Evolutionary conservation across 2,797 vertebrate species (phyloP), one percentile per base, ranked within the genome.

Genomic region (Periophthalmus magnuspinnatus): DNA sequence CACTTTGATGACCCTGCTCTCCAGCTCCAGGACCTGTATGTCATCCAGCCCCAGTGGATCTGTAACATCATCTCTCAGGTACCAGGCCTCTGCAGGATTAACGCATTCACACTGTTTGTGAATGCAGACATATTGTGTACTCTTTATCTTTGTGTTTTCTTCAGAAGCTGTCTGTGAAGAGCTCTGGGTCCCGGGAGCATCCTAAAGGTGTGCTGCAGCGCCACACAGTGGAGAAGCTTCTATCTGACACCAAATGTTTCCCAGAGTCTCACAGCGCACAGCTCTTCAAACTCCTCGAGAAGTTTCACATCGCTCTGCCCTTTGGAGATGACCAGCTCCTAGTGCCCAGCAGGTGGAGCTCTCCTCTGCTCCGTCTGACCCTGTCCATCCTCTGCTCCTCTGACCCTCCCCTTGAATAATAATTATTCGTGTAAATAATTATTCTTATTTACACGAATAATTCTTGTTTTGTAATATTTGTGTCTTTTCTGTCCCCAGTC

Each of bases 21-120:
- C 32, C 95, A 97, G 81, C 93, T 99, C 0, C 92, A 93, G 67
- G 95, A 98, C 34, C 92, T 99, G 28, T 98, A 97, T 90, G 99
- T 99, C 55, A 95, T 99, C 50, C 91, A 97, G 80, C 97, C 97
- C 0, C 96, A 96, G 86, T 99, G 97, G 98, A 91, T 99, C 1
- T 99, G 97, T 87, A 95, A 95, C 91, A 92, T 96, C 87, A 95
- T 99, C 91, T 95, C 95, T 34, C 95, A 99, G 96, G 98, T 99
- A 45, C 41, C 41, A 16, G 1, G 11, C 41, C 41, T 45, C 41
- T 14, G 41, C 41, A 45, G 3, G 10, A 41, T 14, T 28, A 28
- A 28, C 28, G 28, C 28, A 28, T 3, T 28, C 28, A 28, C 28
- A 28, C 3, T 28, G 28, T 28, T 28, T 28, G 9, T 3, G 1